Evolutionary conservation across 2,888 invertebrate genomes (phyloP).

Genomic region (Dicyrtomina minuta): DNA sequence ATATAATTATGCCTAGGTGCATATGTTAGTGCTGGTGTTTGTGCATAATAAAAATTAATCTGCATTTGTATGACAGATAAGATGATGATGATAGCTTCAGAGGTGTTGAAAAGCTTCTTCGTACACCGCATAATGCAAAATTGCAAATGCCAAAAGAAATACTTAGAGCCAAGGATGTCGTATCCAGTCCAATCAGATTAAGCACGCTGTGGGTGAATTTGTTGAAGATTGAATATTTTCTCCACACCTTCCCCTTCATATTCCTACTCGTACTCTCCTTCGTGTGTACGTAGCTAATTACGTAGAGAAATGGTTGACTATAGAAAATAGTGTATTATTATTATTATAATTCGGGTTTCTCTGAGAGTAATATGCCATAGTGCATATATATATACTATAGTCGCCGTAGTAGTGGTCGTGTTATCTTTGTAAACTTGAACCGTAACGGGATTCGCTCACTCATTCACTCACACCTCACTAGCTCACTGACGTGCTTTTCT

Average conservation of each 20-base stretch:
- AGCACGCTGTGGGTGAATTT: conserved; percentile 5
- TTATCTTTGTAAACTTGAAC: conserved; percentile 23
- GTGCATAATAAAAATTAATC: too few relatives aligned
- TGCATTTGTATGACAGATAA: neutral
- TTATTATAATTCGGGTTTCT: neutral
- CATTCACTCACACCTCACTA: conserved; percentile 6
- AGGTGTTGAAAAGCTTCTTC: conserved; percentile 19
- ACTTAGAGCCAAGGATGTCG: neutral
- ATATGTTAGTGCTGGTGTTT: too few relatives aligned
- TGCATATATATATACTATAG: too few relatives aligned
- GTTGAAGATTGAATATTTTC: conserved; percentile 13
- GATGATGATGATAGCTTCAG: conserved; percentile 3
- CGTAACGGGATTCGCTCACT: conserved; percentile 16
- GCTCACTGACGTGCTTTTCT: conserved; percentile 12
- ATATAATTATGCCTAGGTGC: too few relatives aligned
- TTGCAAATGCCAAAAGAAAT: neutral
- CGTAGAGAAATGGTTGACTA: neutral
- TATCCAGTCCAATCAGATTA: neutral
- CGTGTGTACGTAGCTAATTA: neutral
- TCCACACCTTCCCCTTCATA: neutral
- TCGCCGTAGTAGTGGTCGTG: neutral
- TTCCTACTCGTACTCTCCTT: too few relatives aligned
- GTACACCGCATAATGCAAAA: neutral
- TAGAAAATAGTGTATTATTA: conserved; percentile 18
- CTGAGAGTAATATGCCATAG: too few relatives aligned